phyloP scores from a whole-genome alignment of 2,113 vertebrate species.

The Phoxinus phoxinus region DNA sequence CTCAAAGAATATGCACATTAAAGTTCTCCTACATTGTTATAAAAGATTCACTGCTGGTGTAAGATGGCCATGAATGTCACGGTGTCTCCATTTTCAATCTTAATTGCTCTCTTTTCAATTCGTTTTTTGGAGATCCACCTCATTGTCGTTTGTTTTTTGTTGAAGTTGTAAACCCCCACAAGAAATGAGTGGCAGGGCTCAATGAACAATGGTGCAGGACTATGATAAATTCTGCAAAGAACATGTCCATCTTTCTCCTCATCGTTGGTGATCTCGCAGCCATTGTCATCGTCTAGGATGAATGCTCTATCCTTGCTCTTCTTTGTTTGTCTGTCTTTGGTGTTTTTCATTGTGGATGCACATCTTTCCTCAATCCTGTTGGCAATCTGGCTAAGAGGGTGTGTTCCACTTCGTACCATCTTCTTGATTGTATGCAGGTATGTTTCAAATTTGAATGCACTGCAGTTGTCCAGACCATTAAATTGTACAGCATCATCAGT shows the following conservation, averaged over 20 bases:
- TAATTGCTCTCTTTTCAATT: background rate
- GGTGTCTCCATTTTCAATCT: too few species aligned
- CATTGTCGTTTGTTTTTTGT: slow-evolving; percentile 3
- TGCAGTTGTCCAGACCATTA: slow-evolving; percentile 36
- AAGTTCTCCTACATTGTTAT: too few species aligned
- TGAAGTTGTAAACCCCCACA: too few species aligned
- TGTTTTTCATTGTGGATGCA: background rate
- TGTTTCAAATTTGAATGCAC: slow-evolving; percentile 33
- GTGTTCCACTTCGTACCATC: slow-evolving; percentile 6
- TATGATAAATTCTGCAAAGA: background rate
- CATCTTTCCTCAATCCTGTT: background rate
- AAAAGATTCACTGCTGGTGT: too few species aligned
- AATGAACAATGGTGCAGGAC: background rate
- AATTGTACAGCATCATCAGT: background rate
- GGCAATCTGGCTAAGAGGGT: background rate
- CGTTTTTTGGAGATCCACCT: slow-evolving; percentile 11
- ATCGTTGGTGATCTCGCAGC: slow-evolving; percentile 21
- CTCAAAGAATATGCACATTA: too few species aligned
- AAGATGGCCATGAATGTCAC: too few species aligned
- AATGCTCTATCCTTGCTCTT: background rate
- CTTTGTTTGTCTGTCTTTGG: background rate
- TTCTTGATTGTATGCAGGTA: background rate
- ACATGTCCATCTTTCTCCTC: background rate
- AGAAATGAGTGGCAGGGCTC: background rate
- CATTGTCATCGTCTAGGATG: slow-evolving; percentile 6